Conservation (phyloP, 2,888 invertebrate genomes). For the Cremastinae sp. region DNA sequence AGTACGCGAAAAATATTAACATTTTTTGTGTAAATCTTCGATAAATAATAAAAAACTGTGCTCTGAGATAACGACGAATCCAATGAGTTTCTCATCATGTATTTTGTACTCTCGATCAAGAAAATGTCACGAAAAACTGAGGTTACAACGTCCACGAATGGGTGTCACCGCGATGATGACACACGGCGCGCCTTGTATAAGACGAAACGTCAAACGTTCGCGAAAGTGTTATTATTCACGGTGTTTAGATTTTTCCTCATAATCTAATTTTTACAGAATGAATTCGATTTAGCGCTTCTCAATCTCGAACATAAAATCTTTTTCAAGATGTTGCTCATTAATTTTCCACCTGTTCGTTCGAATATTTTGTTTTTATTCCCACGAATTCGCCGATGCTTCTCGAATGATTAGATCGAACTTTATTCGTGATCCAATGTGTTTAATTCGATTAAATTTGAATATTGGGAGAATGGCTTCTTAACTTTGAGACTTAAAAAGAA, state of each 20-base stretch:
- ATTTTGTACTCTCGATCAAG: constrained; percentile 2
- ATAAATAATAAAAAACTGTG: constrained; percentile 24
- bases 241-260: not conserved
- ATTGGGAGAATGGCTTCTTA: too few species aligned
- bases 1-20: constrained; percentile 81
- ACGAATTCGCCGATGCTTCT: not conserved
- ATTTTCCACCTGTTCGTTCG: constrained; percentile 16
- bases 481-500: too few species aligned
- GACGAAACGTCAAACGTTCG: constrained; percentile 69
- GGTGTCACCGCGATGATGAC: constrained; percentile 66
- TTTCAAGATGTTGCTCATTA: not conserved
- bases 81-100: not conserved
- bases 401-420: not conserved
- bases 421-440: not conserved
- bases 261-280: constrained; percentile 2
- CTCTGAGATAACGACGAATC: not conserved
- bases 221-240: constrained; percentile 34
- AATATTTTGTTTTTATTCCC: not conserved
- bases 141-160: constrained; percentile 63
- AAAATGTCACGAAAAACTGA: constrained; percentile 26
- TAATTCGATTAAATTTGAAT: not conserved
- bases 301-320: not conserved
- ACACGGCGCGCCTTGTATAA: constrained; percentile 68
- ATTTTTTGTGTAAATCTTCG: constrained; percentile 52
- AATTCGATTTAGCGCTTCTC: not conserved